phyloP scores from a whole-genome alignment of 2,888 invertebrate genomes.

The Aricia artaxerxes region DNA sequence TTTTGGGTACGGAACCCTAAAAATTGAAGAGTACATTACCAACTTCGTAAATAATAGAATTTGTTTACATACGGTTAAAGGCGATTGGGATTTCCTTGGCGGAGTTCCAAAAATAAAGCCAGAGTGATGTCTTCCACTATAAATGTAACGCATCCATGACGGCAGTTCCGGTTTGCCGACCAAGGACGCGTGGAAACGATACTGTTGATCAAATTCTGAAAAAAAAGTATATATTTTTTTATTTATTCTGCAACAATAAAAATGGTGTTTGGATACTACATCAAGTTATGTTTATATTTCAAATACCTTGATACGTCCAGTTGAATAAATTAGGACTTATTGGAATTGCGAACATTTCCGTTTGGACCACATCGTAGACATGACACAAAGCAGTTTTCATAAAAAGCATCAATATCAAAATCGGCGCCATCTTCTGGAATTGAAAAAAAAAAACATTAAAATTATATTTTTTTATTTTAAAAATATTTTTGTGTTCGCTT shows the following conservation, averaged over 20 bases:
- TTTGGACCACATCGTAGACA: slow-evolving; percentile 81
- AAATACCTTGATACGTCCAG: slow-evolving; percentile 86
- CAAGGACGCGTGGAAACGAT: slow-evolving; percentile 87
- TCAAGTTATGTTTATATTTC: too few species aligned
- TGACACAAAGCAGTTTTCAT: slow-evolving; percentile 48
- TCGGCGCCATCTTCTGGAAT: slow-evolving; percentile 45
- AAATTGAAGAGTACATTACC: slow-evolving; percentile 10
- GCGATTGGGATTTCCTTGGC: slow-evolving; percentile 76
- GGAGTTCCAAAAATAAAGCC: slow-evolving; percentile 94
- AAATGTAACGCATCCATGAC: slow-evolving; percentile 91
- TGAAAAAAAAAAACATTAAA: slow-evolving; percentile 39
- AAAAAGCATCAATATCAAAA: slow-evolving; percentile 46
- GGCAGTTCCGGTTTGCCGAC: slow-evolving; percentile 91
- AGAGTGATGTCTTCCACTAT: slow-evolving; percentile 87
- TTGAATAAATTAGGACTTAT: slow-evolving; percentile 89
- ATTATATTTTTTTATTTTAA: background rate
- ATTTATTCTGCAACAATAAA: too few species aligned
- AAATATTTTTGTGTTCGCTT: background rate
- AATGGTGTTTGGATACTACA: too few species aligned
- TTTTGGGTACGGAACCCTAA: too few species aligned
- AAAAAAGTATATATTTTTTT: slow-evolving; percentile 35
- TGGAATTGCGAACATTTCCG: slow-evolving; percentile 89
- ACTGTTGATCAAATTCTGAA: slow-evolving; percentile 81
- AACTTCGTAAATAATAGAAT: slow-evolving; percentile 32
- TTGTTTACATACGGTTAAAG: slow-evolving; percentile 56